These are phyloP conservation scores for Zapus hudsonius DNA, from an alignment of 2,113 vertebrate genomes.

Conservation along the genomic window DNA sequence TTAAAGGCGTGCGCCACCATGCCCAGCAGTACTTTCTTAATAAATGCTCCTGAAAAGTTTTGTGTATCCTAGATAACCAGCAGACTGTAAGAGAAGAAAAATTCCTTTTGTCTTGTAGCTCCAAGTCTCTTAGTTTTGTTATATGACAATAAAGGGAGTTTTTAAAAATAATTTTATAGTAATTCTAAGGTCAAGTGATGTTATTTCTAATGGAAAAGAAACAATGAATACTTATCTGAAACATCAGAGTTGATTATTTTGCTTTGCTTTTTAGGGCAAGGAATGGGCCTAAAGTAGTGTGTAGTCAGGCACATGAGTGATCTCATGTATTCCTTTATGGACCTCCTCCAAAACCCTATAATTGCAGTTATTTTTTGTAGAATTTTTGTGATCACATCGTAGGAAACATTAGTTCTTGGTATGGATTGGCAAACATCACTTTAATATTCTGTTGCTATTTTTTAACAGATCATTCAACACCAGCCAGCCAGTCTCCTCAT, in stretches of 20 bases:
- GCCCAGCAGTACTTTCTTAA: no score
- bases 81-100: not conserved
- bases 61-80: not conserved
- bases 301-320: not conserved
- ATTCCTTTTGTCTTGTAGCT: not conserved
- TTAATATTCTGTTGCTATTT: slow-evolving; percentile 57
- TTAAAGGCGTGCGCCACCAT: no score
- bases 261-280: not conserved
- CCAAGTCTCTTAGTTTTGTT: not conserved
- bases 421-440: slow-evolving; percentile 30
- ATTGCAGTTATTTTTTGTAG: slow-evolving; percentile 18
- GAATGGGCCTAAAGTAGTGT: not conserved
- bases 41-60: not conserved
- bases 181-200: no score
- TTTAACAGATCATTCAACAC: slow-evolving; percentile 96
- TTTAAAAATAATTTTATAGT: not conserved
- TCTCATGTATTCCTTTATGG: not conserved
- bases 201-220: not conserved
- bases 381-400: not conserved
- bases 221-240: not conserved
- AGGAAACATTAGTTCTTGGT: not conserved
- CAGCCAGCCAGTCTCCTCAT: slow-evolving; percentile 99
- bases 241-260: not conserved
- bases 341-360: not conserved
- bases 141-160: not conserved